Evolutionary conservation across 2,888 invertebrate species (phyloP), one percentile per base, ranked within the genome.

Genomic region (Stratiomys singularior): DNA sequence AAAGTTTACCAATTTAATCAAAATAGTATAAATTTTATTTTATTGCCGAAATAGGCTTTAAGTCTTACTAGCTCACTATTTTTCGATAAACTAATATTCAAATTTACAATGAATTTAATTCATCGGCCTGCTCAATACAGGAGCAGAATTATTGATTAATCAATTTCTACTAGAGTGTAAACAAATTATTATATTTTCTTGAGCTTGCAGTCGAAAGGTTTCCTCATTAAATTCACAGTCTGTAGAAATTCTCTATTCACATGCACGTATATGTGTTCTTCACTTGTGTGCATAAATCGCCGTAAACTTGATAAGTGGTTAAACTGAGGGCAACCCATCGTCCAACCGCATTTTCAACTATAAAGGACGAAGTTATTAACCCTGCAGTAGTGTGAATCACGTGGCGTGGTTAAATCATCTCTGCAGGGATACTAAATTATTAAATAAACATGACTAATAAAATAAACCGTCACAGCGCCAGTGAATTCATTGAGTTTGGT

Each of bases 401-500:
- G 78, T 80, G 78, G 78, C 77, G 77, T 76, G 80, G 80, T 78
- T 77, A 80, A 78, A 80, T 78, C 80, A 80, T 80, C 78, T 80
- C 80, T 80, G 78, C 80, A 80, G 80, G 80, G 77, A 76, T 71
- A 77, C 66, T 78, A 80, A 78, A 80, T 80, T 80, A 80, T 77
- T 80, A 80, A 80, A 78, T 80, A 77, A 78, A 80, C 77, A 78
- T 76, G 77, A 71, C 76, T 78, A 78, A 80, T 78, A 78, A 79
- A 79, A 78, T 76, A 63, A 52, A 56, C 46, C 69, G 47, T 69
- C 69, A 46, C 64, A 27, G 64, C 64, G 30, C 28, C 27, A 52
- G 52, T 13, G 52, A 52, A 52, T 52, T 13, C 52, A 18, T 52
- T 52, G 52, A 4, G 15, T 4, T 13, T 13, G n/a, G 52, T 52